These are phyloP conservation scores for Sycophila texana DNA, from an alignment of 2,888 invertebrate genomes.

Conservation along the genomic window DNA sequence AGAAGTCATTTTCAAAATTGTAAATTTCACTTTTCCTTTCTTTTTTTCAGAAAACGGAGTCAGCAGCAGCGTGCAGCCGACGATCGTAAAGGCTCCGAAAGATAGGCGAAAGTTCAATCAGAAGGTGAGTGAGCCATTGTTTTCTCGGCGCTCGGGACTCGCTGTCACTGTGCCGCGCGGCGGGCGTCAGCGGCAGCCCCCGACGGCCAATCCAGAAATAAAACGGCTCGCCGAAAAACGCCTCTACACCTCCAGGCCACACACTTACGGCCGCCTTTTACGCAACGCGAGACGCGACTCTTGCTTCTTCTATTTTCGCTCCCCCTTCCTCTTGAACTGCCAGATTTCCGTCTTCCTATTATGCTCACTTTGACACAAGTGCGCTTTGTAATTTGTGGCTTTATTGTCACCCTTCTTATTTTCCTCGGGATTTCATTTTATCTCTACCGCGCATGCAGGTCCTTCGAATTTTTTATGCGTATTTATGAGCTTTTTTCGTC, in stretches of 20 bases:
- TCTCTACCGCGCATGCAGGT: background rate
- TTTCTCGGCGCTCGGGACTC: background rate
- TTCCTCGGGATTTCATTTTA: background rate
- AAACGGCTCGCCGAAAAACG: conserved; percentile 17
- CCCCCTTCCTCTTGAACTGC: background rate
- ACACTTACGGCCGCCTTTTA: conserved; percentile 19
- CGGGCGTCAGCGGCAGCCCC: background rate
- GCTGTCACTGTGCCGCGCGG: background rate
- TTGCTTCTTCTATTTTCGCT: conserved; percentile 51
- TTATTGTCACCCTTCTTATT: background rate
- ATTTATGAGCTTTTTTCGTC: background rate
- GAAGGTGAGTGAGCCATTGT: conserved; percentile 72
- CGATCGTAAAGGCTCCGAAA: conserved; percentile 75
- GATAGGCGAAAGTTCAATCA: conserved; percentile 78
- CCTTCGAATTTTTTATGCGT: background rate
- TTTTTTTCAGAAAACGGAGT: conserved; percentile 71
- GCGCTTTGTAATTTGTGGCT: background rate
- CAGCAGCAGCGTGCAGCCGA: conserved; percentile 69
- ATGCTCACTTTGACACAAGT: background rate
- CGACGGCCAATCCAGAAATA: conserved; percentile 27
- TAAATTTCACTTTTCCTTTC: conserved; percentile 38
- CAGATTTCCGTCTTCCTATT: background rate
- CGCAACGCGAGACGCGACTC: conserved; percentile 36
- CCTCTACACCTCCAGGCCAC: conserved; percentile 36
- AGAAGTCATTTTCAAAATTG: too few relatives aligned